Percentiles rank a stretch among this genome's conserved stretches.
Conservation (phyloP, 2,888 invertebrate species). For the Bedellia somnulentella region DNA sequence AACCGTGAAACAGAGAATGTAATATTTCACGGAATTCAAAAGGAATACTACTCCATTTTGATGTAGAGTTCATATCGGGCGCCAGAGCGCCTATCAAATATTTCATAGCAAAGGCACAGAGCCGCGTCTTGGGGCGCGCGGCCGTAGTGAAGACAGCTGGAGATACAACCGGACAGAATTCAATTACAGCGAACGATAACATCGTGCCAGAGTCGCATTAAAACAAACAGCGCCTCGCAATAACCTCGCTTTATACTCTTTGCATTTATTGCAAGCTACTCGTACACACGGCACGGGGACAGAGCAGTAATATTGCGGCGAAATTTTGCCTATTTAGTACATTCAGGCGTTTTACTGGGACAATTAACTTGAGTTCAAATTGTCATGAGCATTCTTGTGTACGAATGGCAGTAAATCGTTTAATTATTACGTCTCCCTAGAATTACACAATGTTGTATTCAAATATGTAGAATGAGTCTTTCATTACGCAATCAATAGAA, state of each 20-base stretch:
- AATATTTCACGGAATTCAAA: not conserved
- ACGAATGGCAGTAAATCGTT: no score
- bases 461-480: no score
- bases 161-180: conserved; percentile 12
- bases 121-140: conserved; percentile 2
- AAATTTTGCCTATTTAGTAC: conserved; percentile 2
- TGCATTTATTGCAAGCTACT: conserved; percentile 17
- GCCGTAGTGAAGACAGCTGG: conserved; percentile 10
- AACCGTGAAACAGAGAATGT: no score
- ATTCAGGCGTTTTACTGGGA: no score
- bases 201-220: conserved; percentile 23
- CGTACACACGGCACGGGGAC: conserved; percentile 8
- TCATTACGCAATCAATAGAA: no score
- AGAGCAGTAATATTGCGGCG: conserved; percentile 1
- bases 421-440: no score
- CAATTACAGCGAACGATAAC: conserved; percentile 13
- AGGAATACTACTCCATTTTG: conserved; percentile 1
- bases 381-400: no score
- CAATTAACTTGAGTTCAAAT: no score
- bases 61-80: conserved; percentile 3
- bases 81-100: conserved; percentile 8
- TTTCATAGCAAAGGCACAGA: conserved; percentile 6
- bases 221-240: conserved; percentile 23
- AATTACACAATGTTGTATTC: no score
- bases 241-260: conserved; percentile 17